Base-by-base conservation (phyloP, 2,888 invertebrate species). In the Macroteleia sp. region DNA sequence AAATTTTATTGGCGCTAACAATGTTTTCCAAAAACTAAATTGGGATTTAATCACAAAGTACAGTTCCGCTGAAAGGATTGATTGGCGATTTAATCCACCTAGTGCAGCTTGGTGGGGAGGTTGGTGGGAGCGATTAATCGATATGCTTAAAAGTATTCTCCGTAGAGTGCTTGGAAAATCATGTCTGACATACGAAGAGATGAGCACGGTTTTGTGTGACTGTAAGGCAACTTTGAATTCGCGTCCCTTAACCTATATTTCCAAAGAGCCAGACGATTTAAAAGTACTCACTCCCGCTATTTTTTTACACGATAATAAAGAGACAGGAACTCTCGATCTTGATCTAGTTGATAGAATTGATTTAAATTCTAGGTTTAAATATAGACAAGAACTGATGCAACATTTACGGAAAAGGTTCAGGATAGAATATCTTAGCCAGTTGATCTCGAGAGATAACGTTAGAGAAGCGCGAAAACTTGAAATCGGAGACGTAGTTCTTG, bases 71-170 rank as follows among this genome's bases (percentile, higher is more conserved):
- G 46, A 81, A 28, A 70, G 42, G 52, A 80, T 79, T 78, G 80
- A 76, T 61, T 88, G 83, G 89, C 73, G 78, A 6, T 92, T 91
- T 74, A 92, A 89, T 54, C 88, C 90, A 3, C 90, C 90, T 4
- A 78, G 84, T 0, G 88, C 91, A 2, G 80, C 91, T 1, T 92
- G 92, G 91, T 89, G 89, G 90, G 91, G 91, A 48, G 92, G 92
- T 36, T 90, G 87, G 79, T 92, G 90, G 85, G 91, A 92, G 80
- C 79, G 91, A 14, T 25, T 25, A 25, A 25, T 25, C 6, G 25
- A 6, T 25, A 25, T 25, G 25, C 25, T 25, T 25, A 25, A 25
- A 25, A 25, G 6, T 67, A 46, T 91, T 19, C 62, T 92, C 8
- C 56, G 85, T n/a, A 83, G 85, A 57, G 82, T 87, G 0, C 62